phyloP scores from a whole-genome alignment of 2,797 vertebrate species.

The Gallinago nigripennis region DNA sequence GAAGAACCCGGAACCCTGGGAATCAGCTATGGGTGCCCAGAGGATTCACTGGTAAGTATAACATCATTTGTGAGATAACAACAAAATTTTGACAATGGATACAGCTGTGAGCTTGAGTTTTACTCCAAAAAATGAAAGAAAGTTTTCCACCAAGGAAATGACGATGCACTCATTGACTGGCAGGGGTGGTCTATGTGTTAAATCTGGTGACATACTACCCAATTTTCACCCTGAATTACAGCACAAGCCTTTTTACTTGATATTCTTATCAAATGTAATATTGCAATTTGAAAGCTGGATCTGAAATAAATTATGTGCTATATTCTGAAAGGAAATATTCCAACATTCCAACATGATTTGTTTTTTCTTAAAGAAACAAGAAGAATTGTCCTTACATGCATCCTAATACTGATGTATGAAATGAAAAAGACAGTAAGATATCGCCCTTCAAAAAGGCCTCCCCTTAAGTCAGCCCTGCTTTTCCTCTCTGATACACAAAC shows the following conservation, averaged over 20 bases:
- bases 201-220: not conserved
- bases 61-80: not conserved
- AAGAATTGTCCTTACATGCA: not conserved
- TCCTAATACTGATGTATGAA: not conserved
- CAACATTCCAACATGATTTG: not conserved
- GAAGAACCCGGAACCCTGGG: slow-evolving; percentile 94
- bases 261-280: not conserved
- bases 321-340: not conserved
- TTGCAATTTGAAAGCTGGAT: not conserved
- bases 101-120: not conserved
- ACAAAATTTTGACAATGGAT: not conserved
- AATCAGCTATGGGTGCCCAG: slow-evolving; percentile 94
- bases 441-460: not conserved
- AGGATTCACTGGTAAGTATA: slow-evolving; percentile 91
- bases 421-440: not conserved
- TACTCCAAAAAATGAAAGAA: not conserved
- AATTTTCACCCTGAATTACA: not conserved
- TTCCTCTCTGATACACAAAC: not conserved
- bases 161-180: not conserved
- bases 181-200: not conserved
- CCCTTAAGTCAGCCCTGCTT: not conserved
- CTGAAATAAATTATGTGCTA: not conserved
- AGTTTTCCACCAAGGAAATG: not conserved
- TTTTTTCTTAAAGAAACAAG: not conserved
- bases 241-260: not conserved